These are phyloP conservation scores for Sylvicapra grimmia DNA, from an alignment of 2,113 vertebrate genomes.

Conservation along the genomic window DNA sequence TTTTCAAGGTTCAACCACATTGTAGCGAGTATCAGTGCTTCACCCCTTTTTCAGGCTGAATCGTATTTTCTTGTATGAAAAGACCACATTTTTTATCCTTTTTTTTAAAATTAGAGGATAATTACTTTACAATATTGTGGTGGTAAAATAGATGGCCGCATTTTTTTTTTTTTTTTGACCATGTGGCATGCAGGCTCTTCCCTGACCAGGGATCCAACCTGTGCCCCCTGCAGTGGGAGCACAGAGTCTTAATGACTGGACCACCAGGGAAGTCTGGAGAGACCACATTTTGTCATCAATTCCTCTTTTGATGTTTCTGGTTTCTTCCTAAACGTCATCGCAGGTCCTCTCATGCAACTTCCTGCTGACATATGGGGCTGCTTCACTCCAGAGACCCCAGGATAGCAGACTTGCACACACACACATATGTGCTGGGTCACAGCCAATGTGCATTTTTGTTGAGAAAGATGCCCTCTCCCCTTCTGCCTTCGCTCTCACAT, in stretches of 20 bases:
- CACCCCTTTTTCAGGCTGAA: neutral
- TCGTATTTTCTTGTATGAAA: neutral
- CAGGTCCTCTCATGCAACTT: too few relatives aligned
- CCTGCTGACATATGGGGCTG: neutral
- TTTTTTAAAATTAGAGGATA: neutral
- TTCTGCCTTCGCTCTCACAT: neutral
- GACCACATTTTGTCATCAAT: neutral
- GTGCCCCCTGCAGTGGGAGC: neutral
- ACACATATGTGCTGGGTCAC: neutral
- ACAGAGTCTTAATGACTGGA: neutral
- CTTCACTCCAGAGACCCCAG: neutral
- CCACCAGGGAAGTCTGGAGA: neutral
- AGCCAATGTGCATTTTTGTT: neutral
- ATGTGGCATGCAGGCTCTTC: neutral
- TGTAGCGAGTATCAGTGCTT: fast-evolving
- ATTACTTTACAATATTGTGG: neutral
- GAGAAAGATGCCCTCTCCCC: neutral
- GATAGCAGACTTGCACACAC: neutral
- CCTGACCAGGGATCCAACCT: neutral
- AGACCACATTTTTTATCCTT: neutral
- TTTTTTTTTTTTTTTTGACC: neutral
- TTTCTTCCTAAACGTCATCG: neutral
- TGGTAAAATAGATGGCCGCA: neutral
- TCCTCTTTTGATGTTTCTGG: neutral
- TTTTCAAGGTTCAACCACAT: neutral